These are phyloP conservation scores for Peucedramus taeniatus DNA, from an alignment of 2,113 vertebrate species.

Conservation along the genomic window DNA sequence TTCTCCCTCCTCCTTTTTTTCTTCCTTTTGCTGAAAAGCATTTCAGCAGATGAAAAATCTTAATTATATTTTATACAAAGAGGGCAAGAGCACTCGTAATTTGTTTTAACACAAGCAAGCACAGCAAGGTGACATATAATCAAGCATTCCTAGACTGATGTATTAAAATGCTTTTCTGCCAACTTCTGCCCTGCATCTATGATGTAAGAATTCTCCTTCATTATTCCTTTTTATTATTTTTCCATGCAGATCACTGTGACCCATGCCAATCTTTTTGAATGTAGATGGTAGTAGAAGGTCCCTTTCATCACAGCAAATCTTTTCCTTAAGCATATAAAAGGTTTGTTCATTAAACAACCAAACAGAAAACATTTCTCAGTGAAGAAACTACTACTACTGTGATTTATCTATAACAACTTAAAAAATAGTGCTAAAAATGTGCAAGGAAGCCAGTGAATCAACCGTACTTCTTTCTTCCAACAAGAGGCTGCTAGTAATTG, in stretches of 20 bases:
- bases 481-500: neutral
- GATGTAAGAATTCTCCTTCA: neutral
- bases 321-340: neutral
- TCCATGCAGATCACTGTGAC: neutral
- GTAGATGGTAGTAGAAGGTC: neutral
- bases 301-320: neutral
- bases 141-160: neutral
- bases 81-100: neutral
- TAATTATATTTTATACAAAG: neutral
- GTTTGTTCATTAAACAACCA: slow-evolving; percentile 17
- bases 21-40: neutral
- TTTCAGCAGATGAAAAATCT: slow-evolving; percentile 11
- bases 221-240: slow-evolving; percentile 14
- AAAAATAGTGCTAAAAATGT: neutral
- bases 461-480: neutral
- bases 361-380: slow-evolving; percentile 14
- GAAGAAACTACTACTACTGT: neutral
- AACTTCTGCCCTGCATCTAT: neutral
- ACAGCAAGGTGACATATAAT: slow-evolving; percentile 4
- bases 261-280: neutral
- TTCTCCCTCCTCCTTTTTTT: neutral
- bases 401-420: slow-evolving; percentile 16
- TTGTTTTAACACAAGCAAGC: neutral
- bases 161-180: slow-evolving; percentile 12
- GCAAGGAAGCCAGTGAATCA: neutral